Base-by-base conservation (phyloP, 2,888 invertebrate species). In the Ichneumon xanthorius region DNA sequence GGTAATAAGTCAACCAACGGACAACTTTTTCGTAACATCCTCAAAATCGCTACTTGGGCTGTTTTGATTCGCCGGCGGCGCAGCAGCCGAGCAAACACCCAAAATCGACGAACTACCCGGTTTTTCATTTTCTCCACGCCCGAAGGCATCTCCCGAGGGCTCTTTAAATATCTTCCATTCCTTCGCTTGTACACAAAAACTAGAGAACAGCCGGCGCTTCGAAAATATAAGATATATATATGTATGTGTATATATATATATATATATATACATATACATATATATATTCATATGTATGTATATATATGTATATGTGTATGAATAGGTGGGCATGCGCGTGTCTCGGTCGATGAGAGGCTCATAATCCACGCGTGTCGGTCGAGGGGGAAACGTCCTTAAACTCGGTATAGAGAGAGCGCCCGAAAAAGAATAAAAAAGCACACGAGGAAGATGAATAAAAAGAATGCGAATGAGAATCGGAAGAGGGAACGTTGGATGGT, bases 281-380 rank as follows among this genome's bases (percentile, higher is more conserved):
- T 19, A n/a, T 37, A 22, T 37, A n/a, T n/a, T n/a, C n/a, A 40
- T 11, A 3, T 7, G 33, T n/a, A n/a, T 30, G 33, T 16, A 70
- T 22, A 26, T 45, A 48, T 14, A 19, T 45, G 53, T 19, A n/a
- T 37, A 22, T 37, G 30, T 48, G 65, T 55, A 58, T 30, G 73
- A 45, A 48, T 26, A 58, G 30, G 14, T 26, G 26, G 14, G 53
- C 11, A 63, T 70, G 6, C 83, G 63, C 68, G 73, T 75, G 50
- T 68, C 33, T 68, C 53, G 6, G 50, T 70, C 83, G 83, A 83
- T 83, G 79, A 83, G 78, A 30, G 67, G 73, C 19, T 72, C 70
- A 63, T 71, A 75, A 80, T 84, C 63, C 33, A 70, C 80, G 75
- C 80, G 75, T 61, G 67, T 61, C 48, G 73, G 48, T 45, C 83